phyloP scores from a whole-genome alignment of 2,888 invertebrate genomes.

The Mechanitis messenoides region DNA sequence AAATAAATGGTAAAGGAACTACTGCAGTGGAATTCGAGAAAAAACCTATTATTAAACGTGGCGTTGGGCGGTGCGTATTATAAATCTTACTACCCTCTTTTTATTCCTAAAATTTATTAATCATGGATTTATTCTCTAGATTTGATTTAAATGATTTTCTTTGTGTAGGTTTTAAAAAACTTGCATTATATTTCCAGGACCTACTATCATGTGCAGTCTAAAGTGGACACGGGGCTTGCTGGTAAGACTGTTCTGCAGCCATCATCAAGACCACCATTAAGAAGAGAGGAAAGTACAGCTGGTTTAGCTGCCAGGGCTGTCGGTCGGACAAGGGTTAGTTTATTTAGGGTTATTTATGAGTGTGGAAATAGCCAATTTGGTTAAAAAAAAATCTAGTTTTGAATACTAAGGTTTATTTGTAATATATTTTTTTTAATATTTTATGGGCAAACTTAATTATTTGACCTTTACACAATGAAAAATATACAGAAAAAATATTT shows the following conservation, averaged over 20 bases:
- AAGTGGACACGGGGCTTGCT: constrained; percentile 62
- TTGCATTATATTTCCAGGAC: constrained; percentile 40
- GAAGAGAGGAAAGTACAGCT: constrained; percentile 67
- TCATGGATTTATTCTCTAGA: too few species aligned
- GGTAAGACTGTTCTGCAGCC: constrained; percentile 44
- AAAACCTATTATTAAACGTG: constrained; percentile 46
- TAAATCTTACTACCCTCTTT: constrained; percentile 33
- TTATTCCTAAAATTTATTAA: neutral
- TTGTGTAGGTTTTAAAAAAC: too few species aligned
- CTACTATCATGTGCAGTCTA: constrained; percentile 69
- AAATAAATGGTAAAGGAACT: constrained; percentile 53
- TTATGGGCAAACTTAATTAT: too few species aligned
- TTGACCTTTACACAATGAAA: too few species aligned
- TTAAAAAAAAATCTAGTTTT: too few species aligned
- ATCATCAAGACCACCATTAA: constrained; percentile 50
- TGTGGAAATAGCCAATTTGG: too few species aligned
- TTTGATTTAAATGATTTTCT: too few species aligned
- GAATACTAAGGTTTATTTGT: too few species aligned
- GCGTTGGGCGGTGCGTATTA: constrained; percentile 41
- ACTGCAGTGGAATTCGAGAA: constrained; percentile 60
- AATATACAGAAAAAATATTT: too few species aligned
- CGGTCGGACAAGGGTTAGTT: constrained; percentile 48
- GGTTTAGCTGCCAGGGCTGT: constrained; percentile 53
- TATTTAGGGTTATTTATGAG: neutral
- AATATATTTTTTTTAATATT: too few species aligned